Evolutionary conservation across 2,888 invertebrate genomes (phyloP), one percentile per base, ranked within the genome.

Genomic region (Anorthoa munda): DNA sequence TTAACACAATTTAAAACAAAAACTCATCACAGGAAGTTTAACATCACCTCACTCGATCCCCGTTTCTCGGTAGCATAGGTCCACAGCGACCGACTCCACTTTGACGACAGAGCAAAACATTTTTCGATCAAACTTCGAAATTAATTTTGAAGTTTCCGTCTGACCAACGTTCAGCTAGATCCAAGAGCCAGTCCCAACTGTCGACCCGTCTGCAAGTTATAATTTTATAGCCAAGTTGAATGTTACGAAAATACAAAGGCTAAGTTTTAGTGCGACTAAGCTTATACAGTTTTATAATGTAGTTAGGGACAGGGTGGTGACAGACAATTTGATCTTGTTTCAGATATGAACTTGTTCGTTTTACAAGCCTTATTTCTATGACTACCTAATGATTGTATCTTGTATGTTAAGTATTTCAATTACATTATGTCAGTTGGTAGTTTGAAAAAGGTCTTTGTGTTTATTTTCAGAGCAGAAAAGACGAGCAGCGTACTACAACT

Each of bases 91-190:
- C 79, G 82, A 85, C 82, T 86, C 86, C 86, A 82, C 86, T 91
- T 86, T 88, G 86, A 87, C 89, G 92, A 88, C 87, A 89, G 89
- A 89, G 90, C 85, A 92, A 91, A 93, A 93, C 90, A 94, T 94
- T 94, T 94, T 94, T 94, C 94, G 92, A 94, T 94, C 92, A 93
- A 95, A 95, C 92, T 94, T 94, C 80, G 89, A 94, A 94, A 94
- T 94, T 95, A 94, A 94, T 94, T 94, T 94, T 90, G 90, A 94
- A 94, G 93, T 94, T 93, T 88, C 90, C 89, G 88, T 90, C 92
- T 92, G 93, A 91, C 92, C 92, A 88, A 85, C 88, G 90, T 84
- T 90, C 88, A 86, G 85, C 87, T 80, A 82, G 86, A 88, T 87
- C 84, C 86, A 83, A 84, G 84, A 89, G 89, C 80, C 81, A 83